Conservation (phyloP, 92 coral and sea anemone genomes). For the Pocillopora meandrina region DNA sequence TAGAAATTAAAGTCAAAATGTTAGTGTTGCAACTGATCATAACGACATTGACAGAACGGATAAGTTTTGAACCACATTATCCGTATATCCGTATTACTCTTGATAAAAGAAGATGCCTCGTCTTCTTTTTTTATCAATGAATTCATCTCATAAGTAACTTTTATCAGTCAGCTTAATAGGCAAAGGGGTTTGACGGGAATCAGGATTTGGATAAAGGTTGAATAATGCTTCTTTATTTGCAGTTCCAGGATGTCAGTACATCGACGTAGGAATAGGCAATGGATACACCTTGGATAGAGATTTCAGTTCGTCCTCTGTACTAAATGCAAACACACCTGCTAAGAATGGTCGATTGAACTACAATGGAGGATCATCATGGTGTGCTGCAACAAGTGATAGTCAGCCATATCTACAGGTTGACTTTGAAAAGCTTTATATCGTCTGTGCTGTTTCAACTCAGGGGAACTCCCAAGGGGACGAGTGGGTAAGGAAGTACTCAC, state of each 20-base stretch:
- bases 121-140: too few relatives aligned
- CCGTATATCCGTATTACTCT: too few relatives aligned
- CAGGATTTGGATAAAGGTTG: background rate
- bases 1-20: too few relatives aligned
- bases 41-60: too few relatives aligned
- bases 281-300: slow-evolving; percentile 31
- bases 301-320: slow-evolving; percentile 45
- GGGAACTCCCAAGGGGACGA: slow-evolving; percentile 39
- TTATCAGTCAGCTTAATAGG: too few relatives aligned
- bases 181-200: background rate
- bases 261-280: background rate
- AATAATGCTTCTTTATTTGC: background rate
- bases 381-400: slow-evolving; percentile 47
- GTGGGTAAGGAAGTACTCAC: slow-evolving; percentile 52
- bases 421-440: slow-evolving; percentile 42
- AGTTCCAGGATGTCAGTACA: background rate
- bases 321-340: slow-evolving; percentile 34
- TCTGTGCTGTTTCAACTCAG: slow-evolving; percentile 65
- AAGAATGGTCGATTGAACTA: slow-evolving; percentile 44
- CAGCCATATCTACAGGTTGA: slow-evolving; percentile 52
- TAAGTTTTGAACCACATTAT: too few relatives aligned
- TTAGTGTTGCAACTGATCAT: too few relatives aligned
- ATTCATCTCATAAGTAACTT: too few relatives aligned
- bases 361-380: slow-evolving; percentile 58
- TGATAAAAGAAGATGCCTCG: too few relatives aligned